Evolutionary conservation across 1,140 invertebrate genomes (phyloP).

Genomic region (Spodoptera frugiperda): DNA sequence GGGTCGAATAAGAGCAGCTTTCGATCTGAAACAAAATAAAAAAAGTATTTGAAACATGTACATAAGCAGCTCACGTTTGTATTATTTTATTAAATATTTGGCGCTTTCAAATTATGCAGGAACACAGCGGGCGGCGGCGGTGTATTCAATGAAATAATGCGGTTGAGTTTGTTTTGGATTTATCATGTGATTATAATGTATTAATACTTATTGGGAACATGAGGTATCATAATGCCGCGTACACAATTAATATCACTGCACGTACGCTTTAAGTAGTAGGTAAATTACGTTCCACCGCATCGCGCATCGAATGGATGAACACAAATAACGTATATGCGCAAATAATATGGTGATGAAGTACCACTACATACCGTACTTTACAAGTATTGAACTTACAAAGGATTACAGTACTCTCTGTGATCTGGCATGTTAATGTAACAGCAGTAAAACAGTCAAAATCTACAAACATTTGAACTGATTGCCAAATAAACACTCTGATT

Average conservation of each 20-base stretch:
- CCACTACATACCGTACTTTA: not conserved
- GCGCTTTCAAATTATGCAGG: constrained; percentile 40
- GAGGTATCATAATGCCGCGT: constrained; percentile 15
- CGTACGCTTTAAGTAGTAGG: not conserved
- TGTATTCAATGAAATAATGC: constrained; percentile 31
- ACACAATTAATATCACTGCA: not conserved
- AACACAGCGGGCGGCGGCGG: not conserved
- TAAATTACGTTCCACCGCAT: not conserved
- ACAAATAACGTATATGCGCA: constrained; percentile 5
- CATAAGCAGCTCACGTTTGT: constrained; percentile 6
- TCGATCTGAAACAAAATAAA: constrained; percentile 26
- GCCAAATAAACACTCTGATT: constrained; percentile 27
- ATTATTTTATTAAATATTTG: constrained; percentile 42
- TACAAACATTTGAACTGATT: constrained; percentile 13
- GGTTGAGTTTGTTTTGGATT: constrained; percentile 19
- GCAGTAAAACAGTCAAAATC: not conserved
- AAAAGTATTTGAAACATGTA: constrained; percentile 5
- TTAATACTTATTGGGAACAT: constrained; percentile 5
- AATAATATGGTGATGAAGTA: constrained; percentile 5
- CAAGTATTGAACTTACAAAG: constrained; percentile 1
- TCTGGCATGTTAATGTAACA: constrained; percentile 18
- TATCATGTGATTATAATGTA: constrained; percentile 27
- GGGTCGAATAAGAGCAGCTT: constrained; percentile 4
- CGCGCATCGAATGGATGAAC: constrained; percentile 3
- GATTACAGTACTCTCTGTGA: constrained; percentile 3